Base-by-base conservation (phyloP, 2,797 vertebrate genomes). In the Rhinophrynus dorsalis region DNA sequence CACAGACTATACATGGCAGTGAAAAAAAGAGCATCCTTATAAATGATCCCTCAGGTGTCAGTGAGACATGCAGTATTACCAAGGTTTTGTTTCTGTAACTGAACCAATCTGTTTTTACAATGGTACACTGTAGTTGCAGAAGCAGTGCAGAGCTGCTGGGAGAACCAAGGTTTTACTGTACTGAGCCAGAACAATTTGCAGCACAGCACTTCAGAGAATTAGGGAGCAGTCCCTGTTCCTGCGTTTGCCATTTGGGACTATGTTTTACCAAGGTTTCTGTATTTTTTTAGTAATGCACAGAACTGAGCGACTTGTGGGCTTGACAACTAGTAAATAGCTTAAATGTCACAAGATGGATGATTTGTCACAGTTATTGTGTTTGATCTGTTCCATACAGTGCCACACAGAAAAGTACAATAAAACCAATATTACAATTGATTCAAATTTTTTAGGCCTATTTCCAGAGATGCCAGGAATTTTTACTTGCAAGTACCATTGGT, bases 371-470 rank as follows among this genome's bases (percentile, higher is more conserved):
- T 80, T 79, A 24, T 61, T 73, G 70, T 79, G 76, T 85, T 89
- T 86, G 76, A 87, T 80, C 80, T 84, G 79, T 77, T 83, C 81
- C 86, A 83, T 85, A 78, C 78, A 76, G 80, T 78, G 83, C 82
- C 87, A 83, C 85, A 79, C 76, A 75, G 77, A 79, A 83, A 80
- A 82, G 81, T 82, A 87, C 82, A 84, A 66, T 82, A 80, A 80
- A 81, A 86, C 77, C 69, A 76, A 67, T 75, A 77, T 73, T 73
- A 26, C 73, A 52, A 60, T 35, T 44, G 75, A 77, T 40, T 62
- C 44, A 69, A 24, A 61, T 59, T 71, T 40, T 55, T 29, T 33
- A 55, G 68, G 59, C 59, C 48, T 55, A 56, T 55, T 59, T 33
- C 51, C 61, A 64, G 20, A 42, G 30, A 48, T 63, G 50, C 23